A percentile compares a stretch with the other conserved stretches of the same genome.
phyloP scores from a whole-genome alignment of 2,113 vertebrate species.

The Halcyon senegalensis region DNA sequence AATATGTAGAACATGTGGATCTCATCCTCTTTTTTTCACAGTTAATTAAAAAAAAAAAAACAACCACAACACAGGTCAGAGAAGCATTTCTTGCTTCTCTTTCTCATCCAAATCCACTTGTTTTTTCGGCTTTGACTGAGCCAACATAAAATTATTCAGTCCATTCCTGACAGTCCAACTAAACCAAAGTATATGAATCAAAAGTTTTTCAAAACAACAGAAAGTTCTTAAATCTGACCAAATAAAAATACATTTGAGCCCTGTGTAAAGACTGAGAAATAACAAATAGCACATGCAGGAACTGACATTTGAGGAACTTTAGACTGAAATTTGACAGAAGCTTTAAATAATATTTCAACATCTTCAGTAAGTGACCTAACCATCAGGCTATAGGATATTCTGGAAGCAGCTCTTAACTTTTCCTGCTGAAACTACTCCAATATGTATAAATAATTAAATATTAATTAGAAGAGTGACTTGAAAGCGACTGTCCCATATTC shows the following conservation, averaged over 20 bases:
- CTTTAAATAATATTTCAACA: not conserved
- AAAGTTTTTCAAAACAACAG: not conserved
- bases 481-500: slow-evolving; percentile 1
- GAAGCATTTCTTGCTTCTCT: not conserved
- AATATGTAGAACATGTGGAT: not conserved
- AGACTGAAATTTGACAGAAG: not conserved
- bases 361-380: not conserved
- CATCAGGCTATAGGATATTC: not conserved
- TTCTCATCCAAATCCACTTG: not conserved
- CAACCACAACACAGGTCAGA: not conserved
- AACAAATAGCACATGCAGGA: not conserved
- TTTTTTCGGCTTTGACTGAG: not conserved
- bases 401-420: not conserved
- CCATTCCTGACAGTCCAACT: not conserved
- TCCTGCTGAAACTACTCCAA: not conserved
- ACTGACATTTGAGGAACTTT: not conserved
- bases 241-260: not conserved
- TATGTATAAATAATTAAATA: not conserved
- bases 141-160: not conserved
- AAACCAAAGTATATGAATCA: not conserved
- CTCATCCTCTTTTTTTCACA: not conserved
- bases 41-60: not conserved
- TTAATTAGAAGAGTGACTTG: slow-evolving; percentile 20
- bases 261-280: not conserved
- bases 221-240: not conserved